Evolutionary conservation across 2,888 invertebrate species (phyloP), one percentile per base, ranked within the genome.

Genomic region (Eilema sororculum): DNA sequence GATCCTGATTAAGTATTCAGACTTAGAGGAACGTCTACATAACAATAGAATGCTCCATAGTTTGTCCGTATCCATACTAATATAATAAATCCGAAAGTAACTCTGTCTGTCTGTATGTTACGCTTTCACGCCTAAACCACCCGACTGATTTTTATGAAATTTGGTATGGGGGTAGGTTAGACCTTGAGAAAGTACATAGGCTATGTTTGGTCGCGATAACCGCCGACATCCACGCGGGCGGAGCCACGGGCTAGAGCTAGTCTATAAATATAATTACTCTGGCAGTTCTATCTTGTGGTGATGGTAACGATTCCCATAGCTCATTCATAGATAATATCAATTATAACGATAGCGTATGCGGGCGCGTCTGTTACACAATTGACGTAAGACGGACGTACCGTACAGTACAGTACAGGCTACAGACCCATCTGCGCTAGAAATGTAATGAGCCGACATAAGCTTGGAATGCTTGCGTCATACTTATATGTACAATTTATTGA

Each of bases 351-450:
- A 58, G 52, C n/a, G 57, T 64, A 82, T 80, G 78, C 83, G 84
- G 82, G 82, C 68, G 74, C 68, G 78, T 77, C 80, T 76, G 30
- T 78, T 78, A 79, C 79, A 73, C 76, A 82, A 79, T 80, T 82
- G 72, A 75, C 77, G 60, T 71, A 79, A 71, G 72, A 72, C 71
- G 61, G 33, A 46, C 63, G 33, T 37, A 37, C 12, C 10, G 33
- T 12, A 12, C 52, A 63, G 33, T 37, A 37, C 12, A 37, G 33
- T 12, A 12, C 12, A 37, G 33, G 33, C 61, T 65, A 76, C 76
- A 72, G 37, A 75, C 78, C 78, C 83, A 89, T 89, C 89, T 88
- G 91, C 81, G 78, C 90, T 84, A 90, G 87, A 90, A 89, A 89
- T 76, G 74, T 83, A 89, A 85, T 88, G 88, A 84, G 89, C 84